phyloP scores from a whole-genome alignment of 2,113 vertebrate genomes.

The Dolichotis patagonum region DNA sequence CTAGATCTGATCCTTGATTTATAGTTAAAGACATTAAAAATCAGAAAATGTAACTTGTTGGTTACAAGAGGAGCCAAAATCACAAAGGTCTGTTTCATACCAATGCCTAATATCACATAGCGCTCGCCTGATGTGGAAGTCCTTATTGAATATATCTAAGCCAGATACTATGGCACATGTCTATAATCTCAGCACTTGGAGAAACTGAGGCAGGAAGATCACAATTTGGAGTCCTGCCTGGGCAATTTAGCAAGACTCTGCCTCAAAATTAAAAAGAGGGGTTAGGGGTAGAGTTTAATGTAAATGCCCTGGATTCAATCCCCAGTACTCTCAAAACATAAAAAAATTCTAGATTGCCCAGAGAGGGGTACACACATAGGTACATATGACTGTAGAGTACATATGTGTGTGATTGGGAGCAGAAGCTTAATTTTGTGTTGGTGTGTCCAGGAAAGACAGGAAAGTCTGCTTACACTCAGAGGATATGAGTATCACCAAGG shows the following conservation, averaged over 20 bases:
- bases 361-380: not conserved
- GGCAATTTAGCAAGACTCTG: not conserved
- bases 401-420: not conserved
- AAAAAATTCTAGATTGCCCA: not conserved
- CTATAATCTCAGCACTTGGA: not conserved
- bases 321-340: not conserved
- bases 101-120: accelerated
- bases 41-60: not conserved
- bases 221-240: not conserved
- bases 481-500: accelerated
- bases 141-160: not conserved
- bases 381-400: not conserved
- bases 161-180: not conserved
- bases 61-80: not conserved
- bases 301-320: not conserved
- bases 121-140: accelerated
- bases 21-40: not conserved
- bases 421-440: not conserved
- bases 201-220: not conserved
- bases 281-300: not conserved
- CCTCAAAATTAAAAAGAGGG: not conserved
- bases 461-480: not conserved
- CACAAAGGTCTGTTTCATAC: no score
- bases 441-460: not conserved
- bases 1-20: no score